phyloP scores from a whole-genome alignment of 2,797 vertebrate species.

The Mustela erminea region DNA sequence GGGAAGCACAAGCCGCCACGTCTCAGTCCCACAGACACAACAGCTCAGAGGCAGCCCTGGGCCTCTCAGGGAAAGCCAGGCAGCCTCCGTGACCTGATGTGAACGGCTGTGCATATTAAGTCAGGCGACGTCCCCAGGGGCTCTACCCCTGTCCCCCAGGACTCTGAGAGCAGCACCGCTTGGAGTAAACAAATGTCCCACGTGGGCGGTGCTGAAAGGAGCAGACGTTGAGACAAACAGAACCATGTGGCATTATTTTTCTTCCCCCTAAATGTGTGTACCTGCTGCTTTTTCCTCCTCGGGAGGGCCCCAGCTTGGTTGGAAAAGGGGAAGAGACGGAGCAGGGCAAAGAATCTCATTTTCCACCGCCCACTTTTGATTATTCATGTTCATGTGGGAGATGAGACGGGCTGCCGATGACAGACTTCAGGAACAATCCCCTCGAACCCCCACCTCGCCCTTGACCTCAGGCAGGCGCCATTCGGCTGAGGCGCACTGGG shows the following conservation, averaged over 20 bases:
- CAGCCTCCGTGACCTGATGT: slow-evolving; percentile 9
- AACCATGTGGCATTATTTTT: background rate
- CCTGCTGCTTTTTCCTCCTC: background rate
- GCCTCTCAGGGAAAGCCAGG: background rate
- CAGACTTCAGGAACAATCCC: background rate
- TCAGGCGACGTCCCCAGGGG: slow-evolving; percentile 39
- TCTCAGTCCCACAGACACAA: background rate
- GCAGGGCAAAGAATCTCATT: background rate
- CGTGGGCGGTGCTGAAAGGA: background rate
- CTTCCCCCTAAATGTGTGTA: background rate
- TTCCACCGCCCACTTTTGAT: slow-evolving; percentile 17
- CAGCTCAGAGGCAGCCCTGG: background rate
- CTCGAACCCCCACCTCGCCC: background rate
- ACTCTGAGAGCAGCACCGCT: background rate
- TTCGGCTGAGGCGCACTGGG: background rate
- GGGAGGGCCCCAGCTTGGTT: background rate
- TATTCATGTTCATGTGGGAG: background rate
- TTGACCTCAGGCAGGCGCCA: background rate
- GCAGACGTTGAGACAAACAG: slow-evolving; percentile 21
- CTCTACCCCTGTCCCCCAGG: slow-evolving; percentile 42
- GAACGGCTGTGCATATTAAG: slow-evolving; percentile 66
- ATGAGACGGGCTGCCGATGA: background rate
- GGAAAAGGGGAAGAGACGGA: background rate
- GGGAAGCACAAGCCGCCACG: background rate
- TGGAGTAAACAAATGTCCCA: slow-evolving; percentile 52